These are phyloP conservation scores for Piprites chloris DNA, from an alignment of 2,113 vertebrate genomes.

Conservation along the genomic window DNA sequence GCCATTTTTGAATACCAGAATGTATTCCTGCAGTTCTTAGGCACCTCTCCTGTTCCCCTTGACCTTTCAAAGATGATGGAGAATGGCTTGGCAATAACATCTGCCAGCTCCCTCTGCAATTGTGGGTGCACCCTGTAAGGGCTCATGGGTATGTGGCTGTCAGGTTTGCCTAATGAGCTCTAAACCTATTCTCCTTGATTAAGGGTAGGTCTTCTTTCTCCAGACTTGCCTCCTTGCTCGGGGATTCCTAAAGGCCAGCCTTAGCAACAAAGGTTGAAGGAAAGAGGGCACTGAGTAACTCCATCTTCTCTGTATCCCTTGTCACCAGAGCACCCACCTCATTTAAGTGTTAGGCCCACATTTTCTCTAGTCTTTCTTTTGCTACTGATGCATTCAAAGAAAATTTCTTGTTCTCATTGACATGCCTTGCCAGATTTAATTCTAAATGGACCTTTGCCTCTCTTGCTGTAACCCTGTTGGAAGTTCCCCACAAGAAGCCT, in stretches of 20 bases:
- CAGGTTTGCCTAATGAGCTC: neutral
- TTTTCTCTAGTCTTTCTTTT: neutral
- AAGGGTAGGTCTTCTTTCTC: neutral
- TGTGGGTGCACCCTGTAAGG: neutral
- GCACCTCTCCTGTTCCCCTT: neutral
- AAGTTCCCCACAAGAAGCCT: too few species aligned
- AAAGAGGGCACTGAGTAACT: neutral
- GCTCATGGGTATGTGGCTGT: neutral
- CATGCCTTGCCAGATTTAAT: neutral
- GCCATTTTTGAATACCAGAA: neutral
- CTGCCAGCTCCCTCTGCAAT: neutral
- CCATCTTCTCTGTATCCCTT: neutral
- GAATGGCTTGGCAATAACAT: neutral
- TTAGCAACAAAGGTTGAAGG: neutral
- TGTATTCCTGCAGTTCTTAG: neutral
- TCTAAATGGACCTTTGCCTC: neutral
- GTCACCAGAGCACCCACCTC: neutral
- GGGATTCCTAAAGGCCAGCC: neutral
- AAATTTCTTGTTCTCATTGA: rapidly evolving
- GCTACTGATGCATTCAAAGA: neutral
- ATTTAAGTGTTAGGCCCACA: neutral
- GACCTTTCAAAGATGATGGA: neutral
- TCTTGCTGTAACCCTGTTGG: too few species aligned
- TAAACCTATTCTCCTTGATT: neutral
- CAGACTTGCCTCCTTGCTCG: neutral